phyloP scores from a whole-genome alignment of 2,113 vertebrate species.

The Macquaria australasica region DNA sequence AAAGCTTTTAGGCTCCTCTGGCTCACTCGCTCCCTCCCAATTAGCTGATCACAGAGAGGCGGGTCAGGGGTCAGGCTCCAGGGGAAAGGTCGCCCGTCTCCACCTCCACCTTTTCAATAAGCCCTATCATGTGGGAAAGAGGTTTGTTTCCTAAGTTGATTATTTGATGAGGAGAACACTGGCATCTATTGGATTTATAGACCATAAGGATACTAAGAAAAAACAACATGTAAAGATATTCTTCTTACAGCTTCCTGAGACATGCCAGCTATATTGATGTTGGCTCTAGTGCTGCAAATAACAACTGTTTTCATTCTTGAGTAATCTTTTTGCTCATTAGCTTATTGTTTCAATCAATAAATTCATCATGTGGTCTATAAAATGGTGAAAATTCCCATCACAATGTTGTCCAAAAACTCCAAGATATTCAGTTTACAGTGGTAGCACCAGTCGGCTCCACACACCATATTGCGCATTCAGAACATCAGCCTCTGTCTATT shows the following conservation, averaged over 20 bases:
- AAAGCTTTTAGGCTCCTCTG: conserved; percentile 57
- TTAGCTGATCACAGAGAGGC: conserved; percentile 74
- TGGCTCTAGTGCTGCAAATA: neutral
- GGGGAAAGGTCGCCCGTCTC: conserved; percentile 65
- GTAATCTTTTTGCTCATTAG: neutral
- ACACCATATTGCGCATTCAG: neutral
- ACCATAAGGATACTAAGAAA: neutral
- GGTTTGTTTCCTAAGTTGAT: conserved; percentile 38
- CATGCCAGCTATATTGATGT: neutral
- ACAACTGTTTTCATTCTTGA: neutral
- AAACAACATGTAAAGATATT: conserved; percentile 24
- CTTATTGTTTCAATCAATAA: neutral
- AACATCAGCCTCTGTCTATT: conserved; percentile 9
- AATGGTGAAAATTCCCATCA: neutral
- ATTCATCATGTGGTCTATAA: neutral
- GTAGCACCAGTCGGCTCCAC: neutral
- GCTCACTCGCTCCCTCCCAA: conserved; percentile 56
- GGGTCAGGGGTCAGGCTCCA: conserved; percentile 73
- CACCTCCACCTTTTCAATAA: conserved; percentile 51
- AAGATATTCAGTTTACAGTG: neutral
- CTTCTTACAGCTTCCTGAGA: neutral
- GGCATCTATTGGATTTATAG: conserved; percentile 36
- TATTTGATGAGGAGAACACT: conserved; percentile 45
- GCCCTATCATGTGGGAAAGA: conserved; percentile 20
- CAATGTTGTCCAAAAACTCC: neutral